Conservation (phyloP, 2,797 vertebrate species). For the Sciurus carolinensis region DNA sequence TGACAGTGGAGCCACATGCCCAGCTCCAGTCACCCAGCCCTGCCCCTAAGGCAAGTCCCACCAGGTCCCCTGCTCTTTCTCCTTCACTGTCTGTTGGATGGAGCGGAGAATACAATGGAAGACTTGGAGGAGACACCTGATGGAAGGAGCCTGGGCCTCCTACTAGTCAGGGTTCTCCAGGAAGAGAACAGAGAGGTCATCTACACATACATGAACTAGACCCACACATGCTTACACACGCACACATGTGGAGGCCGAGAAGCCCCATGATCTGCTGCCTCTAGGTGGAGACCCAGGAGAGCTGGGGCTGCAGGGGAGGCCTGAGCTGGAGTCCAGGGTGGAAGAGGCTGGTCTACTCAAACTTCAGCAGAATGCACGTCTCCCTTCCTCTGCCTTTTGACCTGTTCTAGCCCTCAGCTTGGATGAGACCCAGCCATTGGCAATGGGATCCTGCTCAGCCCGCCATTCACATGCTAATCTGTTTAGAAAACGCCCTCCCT, state of each 20-base stretch:
- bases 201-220: background rate
- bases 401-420: background rate
- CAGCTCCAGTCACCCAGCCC: background rate
- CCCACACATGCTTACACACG: background rate
- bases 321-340: too few species aligned
- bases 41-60: background rate
- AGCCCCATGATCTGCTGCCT: background rate
- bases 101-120: background rate
- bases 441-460: background rate
- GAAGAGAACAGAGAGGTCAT: background rate
- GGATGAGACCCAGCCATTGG: background rate
- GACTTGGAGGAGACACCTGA: background rate
- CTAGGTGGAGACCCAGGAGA: background rate
- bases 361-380: background rate
- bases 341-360: background rate
- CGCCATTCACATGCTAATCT: background rate
- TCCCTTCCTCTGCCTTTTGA: background rate
- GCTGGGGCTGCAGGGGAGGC: background rate
- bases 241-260: background rate
- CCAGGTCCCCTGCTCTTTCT: background rate
- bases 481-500: background rate
- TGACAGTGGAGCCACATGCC: background rate
- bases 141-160: background rate
- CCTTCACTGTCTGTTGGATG: background rate
- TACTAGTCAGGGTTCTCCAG: background rate